Evolutionary conservation across 92 coral and sea anemone genomes (phyloP), one percentile per base, ranked within the genome.

Genomic region (Diadumene lineata): DNA sequence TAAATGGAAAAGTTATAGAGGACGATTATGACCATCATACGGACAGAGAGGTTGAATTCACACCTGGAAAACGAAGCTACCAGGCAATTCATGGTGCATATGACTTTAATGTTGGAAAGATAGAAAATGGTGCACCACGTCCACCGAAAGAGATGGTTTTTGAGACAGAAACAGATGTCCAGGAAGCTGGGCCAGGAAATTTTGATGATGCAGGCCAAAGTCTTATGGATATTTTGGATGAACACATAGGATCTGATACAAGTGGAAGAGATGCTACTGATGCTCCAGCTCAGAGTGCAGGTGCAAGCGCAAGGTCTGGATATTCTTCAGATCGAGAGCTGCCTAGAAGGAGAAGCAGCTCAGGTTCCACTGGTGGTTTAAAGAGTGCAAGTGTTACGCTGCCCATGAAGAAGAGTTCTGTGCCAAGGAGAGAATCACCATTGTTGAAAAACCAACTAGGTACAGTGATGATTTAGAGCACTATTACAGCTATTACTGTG

Each of bases 351-450:
- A 69, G 66, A 25, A 55, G 81, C 9, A 82, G 84, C 34, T 53
- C 79, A 11, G 79, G 87, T n/a, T 76, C 92, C 2, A 69, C 79
- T 19, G 72, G 75, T 3, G 74, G 75, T 11, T 79, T 87, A 26
- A 87, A 87, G 48, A 76, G 77, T 53, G 79, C 92, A 23, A 87
- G 92, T 31, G 69, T 87, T 43, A 77, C 92, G 30, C 56, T 87
- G 67, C 81, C 87, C 7, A 87, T 87, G 60, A 78, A 84, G 64
- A 73, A 81, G 1, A 67, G 78, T 31, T 73, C 92, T 26, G 72
- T 82, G 64, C 29, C 92, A 38, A 63, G 78, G 43, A 68, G 72
- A 56, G 74, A 51, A 68, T 58, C 31, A 2, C 77, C 86, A 22
- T 68, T 62, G 43, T 43, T 43, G 19, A 43, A 10, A 23, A 69